Base-by-base conservation (phyloP, 2,888 invertebrate species). In the Apotomis betuletana region DNA sequence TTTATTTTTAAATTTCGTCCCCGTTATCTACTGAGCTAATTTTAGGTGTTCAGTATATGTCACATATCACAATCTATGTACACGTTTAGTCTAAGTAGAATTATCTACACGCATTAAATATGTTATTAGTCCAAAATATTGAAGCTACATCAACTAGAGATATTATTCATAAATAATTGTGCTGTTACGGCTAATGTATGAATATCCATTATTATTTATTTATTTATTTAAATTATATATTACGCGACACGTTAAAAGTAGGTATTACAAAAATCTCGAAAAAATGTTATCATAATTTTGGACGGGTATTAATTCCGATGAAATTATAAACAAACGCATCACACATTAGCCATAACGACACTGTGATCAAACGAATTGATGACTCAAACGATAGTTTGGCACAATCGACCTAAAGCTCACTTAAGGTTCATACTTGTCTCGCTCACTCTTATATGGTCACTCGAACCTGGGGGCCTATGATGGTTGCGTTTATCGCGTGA, bases 31-130 rank as follows among this genome's bases (percentile, higher is more conserved):
- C 4, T 41, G 41, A 41, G 3, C 1, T 6, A 41, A 41, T 41
- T 41, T 41, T 6, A 41, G 54, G 15, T 54, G 12, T 12, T 55
- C 44, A 64, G 54, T 54, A 54, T 12, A 46, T 46, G 6, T 46
- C 46, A 58, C 46, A 46, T 67, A 67, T 67, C 67, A 67, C 67
- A 59, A 59, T 67, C 36, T 58, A 51, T 67, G 51, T 59, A 67
- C 67, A 67, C 46, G 49, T 67, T 58, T 58, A 67, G 36, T 57
- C 58, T 57, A 57, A 9, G 8, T 41, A 67, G 63, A 64, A 15
- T 57, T 49, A 12, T 59, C 58, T 67, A 59, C 59, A 51, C 36
- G 41, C 51, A 51, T 67, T 51, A 59, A 67, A 67, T 67, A 67
- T 46, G 57, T 59, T 38, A 67, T 51, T 49, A 41, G 51, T 67